phyloP scores from a whole-genome alignment of 2,888 invertebrate genomes.

The Cerastoderma edule region DNA sequence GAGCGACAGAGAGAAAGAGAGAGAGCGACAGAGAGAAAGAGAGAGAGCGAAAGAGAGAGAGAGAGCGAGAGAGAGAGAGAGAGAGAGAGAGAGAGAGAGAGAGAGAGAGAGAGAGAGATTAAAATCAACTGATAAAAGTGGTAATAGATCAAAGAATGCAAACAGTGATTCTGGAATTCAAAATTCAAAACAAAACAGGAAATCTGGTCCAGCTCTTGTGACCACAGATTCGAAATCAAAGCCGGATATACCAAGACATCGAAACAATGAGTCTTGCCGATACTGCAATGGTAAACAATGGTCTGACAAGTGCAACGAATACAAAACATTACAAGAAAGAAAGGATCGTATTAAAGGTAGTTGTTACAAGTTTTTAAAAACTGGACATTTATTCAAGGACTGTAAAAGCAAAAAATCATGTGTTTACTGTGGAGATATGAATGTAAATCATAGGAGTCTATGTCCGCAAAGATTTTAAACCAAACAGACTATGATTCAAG shows the following conservation, averaged over 20 bases:
- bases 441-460: background rate
- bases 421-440: background rate
- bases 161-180: too few species aligned
- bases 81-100: too few species aligned
- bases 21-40: too few species aligned
- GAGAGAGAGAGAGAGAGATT: too few species aligned
- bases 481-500: too few species aligned
- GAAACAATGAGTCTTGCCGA: background rate
- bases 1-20: too few species aligned
- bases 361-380: conserved; percentile 9
- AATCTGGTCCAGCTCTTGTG: conserved; percentile 2
- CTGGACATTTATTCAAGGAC: too few species aligned
- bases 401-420: background rate
- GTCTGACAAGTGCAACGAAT: background rate
- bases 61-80: too few species aligned
- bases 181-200: too few species aligned
- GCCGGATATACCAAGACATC: background rate
- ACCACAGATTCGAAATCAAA: background rate
- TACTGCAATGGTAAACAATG: conserved; percentile 2
- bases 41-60: too few species aligned
- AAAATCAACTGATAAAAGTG: too few species aligned
- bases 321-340: background rate
- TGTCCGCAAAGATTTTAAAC: background rate
- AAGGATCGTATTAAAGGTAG: background rate
- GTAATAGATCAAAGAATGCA: too few species aligned